Conservation (phyloP, 1,140 invertebrate species). For the Hormaphis cornu region DNA sequence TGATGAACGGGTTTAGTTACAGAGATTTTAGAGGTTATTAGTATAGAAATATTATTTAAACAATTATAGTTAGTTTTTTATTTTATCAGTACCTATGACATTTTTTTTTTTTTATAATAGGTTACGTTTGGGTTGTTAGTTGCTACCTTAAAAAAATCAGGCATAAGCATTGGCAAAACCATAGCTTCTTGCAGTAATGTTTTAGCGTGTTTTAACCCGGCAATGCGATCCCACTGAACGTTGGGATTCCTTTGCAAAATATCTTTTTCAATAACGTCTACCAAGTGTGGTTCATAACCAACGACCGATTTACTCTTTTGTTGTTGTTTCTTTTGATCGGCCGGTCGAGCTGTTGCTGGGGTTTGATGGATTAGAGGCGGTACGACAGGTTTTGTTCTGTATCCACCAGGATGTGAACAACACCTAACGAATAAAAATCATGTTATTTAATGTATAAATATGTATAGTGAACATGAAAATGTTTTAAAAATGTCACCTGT, state of each 20-base stretch:
- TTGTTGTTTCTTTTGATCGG: conserved; percentile 44
- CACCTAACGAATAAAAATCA: background rate
- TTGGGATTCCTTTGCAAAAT: conserved; percentile 55
- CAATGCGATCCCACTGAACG: conserved; percentile 55
- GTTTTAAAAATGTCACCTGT: conserved; percentile 38
- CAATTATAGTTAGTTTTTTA: no score
- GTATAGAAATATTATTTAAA: no score
- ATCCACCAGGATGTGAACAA: conserved; percentile 13
- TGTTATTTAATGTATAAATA: background rate
- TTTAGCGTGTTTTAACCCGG: conserved; percentile 58
- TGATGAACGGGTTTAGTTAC: no score
- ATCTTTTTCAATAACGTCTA: conserved; percentile 61
- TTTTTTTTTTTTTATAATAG: no score
- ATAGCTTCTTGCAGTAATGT: conserved; percentile 59
- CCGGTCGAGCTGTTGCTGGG: conserved; percentile 8
- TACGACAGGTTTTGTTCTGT: conserved; percentile 15
- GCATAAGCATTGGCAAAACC: conserved; percentile 57
- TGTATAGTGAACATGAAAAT: background rate
- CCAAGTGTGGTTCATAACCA: conserved; percentile 68
- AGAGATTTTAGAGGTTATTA: no score
- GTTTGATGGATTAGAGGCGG: background rate
- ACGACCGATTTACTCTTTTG: conserved; percentile 57
- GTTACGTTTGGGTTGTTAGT: background rate
- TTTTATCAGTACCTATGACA: no score
- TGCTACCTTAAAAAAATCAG: conserved; percentile 55